phyloP scores from a whole-genome alignment of 1,140 invertebrate genomes.

The Steinernema khuongi region DNA sequence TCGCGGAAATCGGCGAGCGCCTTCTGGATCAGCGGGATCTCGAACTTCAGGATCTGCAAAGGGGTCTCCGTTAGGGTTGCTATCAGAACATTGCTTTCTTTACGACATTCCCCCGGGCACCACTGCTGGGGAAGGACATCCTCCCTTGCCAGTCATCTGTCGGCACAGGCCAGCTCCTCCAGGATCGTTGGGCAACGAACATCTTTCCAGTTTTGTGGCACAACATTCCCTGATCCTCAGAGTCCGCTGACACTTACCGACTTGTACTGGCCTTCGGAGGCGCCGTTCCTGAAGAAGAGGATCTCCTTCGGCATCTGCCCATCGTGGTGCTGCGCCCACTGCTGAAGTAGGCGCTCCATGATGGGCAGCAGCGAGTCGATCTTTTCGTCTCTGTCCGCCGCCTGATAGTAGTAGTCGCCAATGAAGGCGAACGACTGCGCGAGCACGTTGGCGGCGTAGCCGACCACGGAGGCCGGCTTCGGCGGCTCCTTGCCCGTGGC shows the following conservation, averaged over 20 bases:
- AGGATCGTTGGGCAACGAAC: too few relatives aligned
- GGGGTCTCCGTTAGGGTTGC: neutral
- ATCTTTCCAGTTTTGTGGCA: too few relatives aligned
- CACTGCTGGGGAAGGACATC: too few relatives aligned
- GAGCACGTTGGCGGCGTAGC: slow-evolving; percentile 30
- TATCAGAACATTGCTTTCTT: too few relatives aligned
- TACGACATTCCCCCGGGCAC: too few relatives aligned
- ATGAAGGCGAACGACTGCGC: slow-evolving; percentile 26
- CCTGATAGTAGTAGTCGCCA: slow-evolving; percentile 32
- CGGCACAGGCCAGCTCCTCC: too few relatives aligned
- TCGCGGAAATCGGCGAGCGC: neutral
- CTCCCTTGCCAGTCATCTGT: too few relatives aligned
- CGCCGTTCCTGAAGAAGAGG: neutral
- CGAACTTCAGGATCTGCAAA: neutral
- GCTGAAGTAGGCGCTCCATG: neutral
- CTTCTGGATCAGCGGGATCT: neutral
- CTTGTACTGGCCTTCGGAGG: slow-evolving; percentile 10
- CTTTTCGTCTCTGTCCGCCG: neutral
- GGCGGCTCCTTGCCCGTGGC: neutral
- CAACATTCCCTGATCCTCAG: too few relatives aligned
- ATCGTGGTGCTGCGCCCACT: neutral
- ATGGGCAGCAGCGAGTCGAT: slow-evolving; percentile 20
- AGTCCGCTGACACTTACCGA: neutral
- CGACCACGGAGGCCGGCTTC: slow-evolving; percentile 22
- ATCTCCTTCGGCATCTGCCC: neutral